Conservation (phyloP, 2,888 invertebrate genomes). For the Agriopis marginaria region DNA sequence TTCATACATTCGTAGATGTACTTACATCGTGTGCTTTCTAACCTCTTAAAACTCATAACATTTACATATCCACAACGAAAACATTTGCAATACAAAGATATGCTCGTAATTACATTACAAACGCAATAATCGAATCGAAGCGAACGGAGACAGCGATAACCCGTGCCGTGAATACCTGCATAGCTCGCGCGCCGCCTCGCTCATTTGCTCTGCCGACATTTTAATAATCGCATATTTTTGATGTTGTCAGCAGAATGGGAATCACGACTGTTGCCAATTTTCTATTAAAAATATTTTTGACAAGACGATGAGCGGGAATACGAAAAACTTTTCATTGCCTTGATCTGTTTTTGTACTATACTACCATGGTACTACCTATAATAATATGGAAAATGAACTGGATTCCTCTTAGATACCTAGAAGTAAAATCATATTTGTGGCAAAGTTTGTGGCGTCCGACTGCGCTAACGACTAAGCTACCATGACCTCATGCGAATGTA, state of each 20-base stretch:
- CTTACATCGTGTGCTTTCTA: not conserved
- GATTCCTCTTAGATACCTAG: too few species aligned
- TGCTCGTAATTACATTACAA: slow-evolving; percentile 29
- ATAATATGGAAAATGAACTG: too few species aligned
- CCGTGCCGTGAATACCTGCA: slow-evolving; percentile 76
- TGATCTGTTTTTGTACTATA: not conserved
- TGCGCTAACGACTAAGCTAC: too few species aligned
- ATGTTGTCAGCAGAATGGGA: slow-evolving; percentile 48
- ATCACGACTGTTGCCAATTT: slow-evolving; percentile 31
- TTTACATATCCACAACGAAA: slow-evolving; percentile 12
- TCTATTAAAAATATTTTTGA: not conserved
- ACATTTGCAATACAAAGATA: slow-evolving; percentile 26
- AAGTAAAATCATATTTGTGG: too few species aligned
- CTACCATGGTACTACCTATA: too few species aligned
- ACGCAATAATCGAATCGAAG: slow-evolving; percentile 34
- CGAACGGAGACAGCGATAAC: slow-evolving; percentile 63
- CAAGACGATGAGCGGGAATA: not conserved
- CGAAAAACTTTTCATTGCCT: not conserved
- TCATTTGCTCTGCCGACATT: slow-evolving; percentile 81
- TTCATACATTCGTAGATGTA: too few species aligned
- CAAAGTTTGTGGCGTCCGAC: too few species aligned
- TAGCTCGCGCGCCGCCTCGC: slow-evolving; percentile 65
- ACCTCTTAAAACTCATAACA: not conserved
- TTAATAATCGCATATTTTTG: slow-evolving; percentile 83
- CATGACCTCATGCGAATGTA: too few species aligned